These are phyloP conservation scores for Drosophila lacicola DNA, from an alignment of 2,888 invertebrate species.

Conservation along the genomic window DNA sequence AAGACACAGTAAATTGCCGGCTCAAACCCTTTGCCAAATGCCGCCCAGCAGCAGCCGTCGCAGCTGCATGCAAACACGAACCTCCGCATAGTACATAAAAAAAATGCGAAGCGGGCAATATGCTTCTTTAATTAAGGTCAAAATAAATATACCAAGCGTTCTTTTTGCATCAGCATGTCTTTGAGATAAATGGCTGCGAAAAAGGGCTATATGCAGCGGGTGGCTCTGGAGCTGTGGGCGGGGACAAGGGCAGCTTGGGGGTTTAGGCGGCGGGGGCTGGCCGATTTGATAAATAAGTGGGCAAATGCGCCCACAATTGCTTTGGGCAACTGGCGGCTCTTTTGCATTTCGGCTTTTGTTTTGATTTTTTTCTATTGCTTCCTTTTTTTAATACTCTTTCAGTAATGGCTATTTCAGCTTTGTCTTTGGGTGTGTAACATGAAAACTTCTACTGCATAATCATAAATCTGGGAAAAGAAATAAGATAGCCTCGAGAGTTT, in stretches of 20 bases:
- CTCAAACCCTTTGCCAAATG: constrained; percentile 26
- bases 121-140: constrained; percentile 80
- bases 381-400: background rate
- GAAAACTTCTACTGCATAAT: no score
- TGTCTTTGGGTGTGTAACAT: background rate
- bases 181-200: constrained; percentile 68
- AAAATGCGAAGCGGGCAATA: constrained; percentile 58
- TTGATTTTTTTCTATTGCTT: background rate
- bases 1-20: constrained; percentile 40
- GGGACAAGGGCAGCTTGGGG: no score
- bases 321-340: constrained; percentile 34
- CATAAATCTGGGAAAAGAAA: no score
- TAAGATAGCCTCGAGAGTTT: background rate
- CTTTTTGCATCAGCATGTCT: constrained; percentile 52
- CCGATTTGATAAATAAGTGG: constrained; percentile 77
- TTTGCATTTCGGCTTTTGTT: constrained; percentile 45
- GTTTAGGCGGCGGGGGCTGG: background rate
- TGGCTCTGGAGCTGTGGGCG: background rate
- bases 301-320: constrained; percentile 40
- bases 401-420: background rate
- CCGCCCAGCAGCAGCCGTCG: constrained; percentile 17
- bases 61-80: constrained; percentile 50
- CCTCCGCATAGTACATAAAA: constrained; percentile 17
- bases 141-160: constrained; percentile 51
- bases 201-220: constrained; percentile 26